Conservation (phyloP, 2,113 vertebrate genomes). For the Morphnarchus princeps region DNA sequence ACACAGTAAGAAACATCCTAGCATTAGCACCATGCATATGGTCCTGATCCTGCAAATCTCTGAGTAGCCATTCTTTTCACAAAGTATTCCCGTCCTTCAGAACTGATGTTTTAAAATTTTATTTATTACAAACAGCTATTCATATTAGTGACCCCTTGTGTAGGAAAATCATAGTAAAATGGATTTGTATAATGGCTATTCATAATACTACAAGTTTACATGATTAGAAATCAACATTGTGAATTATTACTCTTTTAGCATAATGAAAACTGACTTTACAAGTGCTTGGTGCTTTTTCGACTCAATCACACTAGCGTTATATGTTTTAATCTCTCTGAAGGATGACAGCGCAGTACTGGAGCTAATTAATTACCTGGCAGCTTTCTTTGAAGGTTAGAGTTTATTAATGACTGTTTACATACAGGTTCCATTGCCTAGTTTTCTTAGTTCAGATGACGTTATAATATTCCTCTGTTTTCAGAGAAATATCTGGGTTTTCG, state of each 20-base stretch:
- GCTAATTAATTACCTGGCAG: slow-evolving; percentile 33
- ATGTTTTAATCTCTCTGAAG: background rate
- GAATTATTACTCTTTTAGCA: background rate
- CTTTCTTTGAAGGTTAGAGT: slow-evolving; percentile 10
- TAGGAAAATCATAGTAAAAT: background rate
- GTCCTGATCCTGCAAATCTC: background rate
- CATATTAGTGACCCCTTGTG: background rate
- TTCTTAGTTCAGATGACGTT: background rate
- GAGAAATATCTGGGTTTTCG: background rate
- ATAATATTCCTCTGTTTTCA: background rate
- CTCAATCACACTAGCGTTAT: background rate
- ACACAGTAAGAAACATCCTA: background rate
- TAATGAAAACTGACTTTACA: background rate
- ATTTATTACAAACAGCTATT: background rate
- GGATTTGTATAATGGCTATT: background rate
- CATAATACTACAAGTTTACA: background rate
- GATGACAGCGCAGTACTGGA: background rate
- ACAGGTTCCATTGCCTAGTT: background rate
- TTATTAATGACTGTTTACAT: slow-evolving; percentile 34
- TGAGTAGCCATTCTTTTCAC: background rate
- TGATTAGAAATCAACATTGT: background rate
- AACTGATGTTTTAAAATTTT: background rate
- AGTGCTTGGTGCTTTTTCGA: background rate
- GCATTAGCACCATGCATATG: background rate
- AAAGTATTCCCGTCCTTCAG: background rate